phyloP scores from a whole-genome alignment of 2,888 invertebrate species.

The Hybos culiciformis region DNA sequence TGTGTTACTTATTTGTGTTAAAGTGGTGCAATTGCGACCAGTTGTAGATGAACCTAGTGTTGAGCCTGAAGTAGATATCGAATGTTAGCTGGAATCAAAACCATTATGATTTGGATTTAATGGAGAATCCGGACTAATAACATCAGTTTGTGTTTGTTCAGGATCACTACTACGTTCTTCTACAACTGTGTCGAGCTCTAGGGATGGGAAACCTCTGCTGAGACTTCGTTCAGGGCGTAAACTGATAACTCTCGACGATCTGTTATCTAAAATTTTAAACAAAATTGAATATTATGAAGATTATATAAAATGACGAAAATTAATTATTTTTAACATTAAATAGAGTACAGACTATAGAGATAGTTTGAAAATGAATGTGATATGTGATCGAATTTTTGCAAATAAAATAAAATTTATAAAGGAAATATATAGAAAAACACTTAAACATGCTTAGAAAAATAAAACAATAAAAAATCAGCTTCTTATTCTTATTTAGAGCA shows the following conservation, averaged over 20 bases:
- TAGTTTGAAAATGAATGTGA: no score
- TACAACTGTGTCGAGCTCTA: slow-evolving; percentile 71
- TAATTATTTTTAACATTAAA: no score
- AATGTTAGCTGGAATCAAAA: slow-evolving; percentile 29
- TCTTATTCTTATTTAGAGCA: no score
- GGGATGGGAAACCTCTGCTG: slow-evolving; percentile 58
- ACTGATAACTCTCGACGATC: slow-evolving; percentile 45
- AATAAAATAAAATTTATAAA: no score
- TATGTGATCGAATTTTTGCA: no score
- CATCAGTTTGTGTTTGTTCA: slow-evolving; percentile 48
- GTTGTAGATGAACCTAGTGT: slow-evolving; percentile 10
- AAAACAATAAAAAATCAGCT: no score
- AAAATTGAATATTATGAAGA: neutral
- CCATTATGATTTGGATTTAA: slow-evolving; percentile 28
- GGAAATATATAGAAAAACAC: no score
- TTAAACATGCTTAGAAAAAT: no score
- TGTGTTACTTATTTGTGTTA: neutral
- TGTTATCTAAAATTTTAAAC: slow-evolving; percentile 31
- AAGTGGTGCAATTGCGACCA: slow-evolving; percentile 1
- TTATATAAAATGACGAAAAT: no score
- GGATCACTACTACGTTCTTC: slow-evolving; percentile 72
- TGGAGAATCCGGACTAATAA: slow-evolving; percentile 33
- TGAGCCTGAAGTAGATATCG: slow-evolving; percentile 15
- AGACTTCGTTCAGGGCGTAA: slow-evolving; percentile 50
- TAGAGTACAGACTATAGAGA: no score